Evolutionary conservation across 2,888 invertebrate genomes (phyloP), one percentile per base, ranked within the genome.

Genomic region (Scaptodrosophila latifasciaeformis): DNA sequence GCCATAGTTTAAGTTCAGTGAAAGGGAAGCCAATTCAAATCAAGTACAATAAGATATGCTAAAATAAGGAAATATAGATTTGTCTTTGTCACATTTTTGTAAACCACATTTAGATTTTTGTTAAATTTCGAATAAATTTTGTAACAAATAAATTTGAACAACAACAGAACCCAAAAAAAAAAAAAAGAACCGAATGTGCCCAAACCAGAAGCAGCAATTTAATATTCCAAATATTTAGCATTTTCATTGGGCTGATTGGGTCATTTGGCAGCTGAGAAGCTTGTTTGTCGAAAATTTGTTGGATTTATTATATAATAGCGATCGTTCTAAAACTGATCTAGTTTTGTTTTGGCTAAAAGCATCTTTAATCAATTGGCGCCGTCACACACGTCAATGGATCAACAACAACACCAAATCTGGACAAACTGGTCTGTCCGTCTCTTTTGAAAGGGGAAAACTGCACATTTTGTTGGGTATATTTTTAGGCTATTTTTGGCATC

Each of bases 111-210:
- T 49, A 50, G 31, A 45, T 58, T 58, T 34, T 60, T 42, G 54
- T 48, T 68, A 47, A 57, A 60, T n/a, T n/a, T 70, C 76, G 70
- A 70, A 76, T 76, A 69, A 46, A 62, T 43, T 49, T 56, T 40
- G 42, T 40, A 64, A 58, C 59, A 61, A 51, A 30, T 10, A 39
- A 24, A 6, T 49, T 56, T 45, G 54, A 51, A 15, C n/a, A n/a
- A n/a, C n/a, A n/a, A n/a, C n/a, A n/a, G n/a, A n/a, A n/a, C n/a
- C n/a, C n/a, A n/a, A n/a, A n/a, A n/a, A n/a, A n/a, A n/a, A n/a
- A n/a, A n/a, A n/a, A n/a, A n/a, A n/a, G n/a, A n/a, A n/a, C n/a
- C n/a, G n/a, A n/a, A n/a, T n/a, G n/a, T n/a, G n/a, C n/a, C n/a
- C n/a, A n/a, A n/a, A n/a, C n/a, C n/a, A n/a, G n/a, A n/a, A n/a